Percentiles rank a stretch among this genome's conserved stretches.
Evolutionary conservation across 2,888 invertebrate species (phyloP).

Genomic region (Diachrysia chrysitis): DNA sequence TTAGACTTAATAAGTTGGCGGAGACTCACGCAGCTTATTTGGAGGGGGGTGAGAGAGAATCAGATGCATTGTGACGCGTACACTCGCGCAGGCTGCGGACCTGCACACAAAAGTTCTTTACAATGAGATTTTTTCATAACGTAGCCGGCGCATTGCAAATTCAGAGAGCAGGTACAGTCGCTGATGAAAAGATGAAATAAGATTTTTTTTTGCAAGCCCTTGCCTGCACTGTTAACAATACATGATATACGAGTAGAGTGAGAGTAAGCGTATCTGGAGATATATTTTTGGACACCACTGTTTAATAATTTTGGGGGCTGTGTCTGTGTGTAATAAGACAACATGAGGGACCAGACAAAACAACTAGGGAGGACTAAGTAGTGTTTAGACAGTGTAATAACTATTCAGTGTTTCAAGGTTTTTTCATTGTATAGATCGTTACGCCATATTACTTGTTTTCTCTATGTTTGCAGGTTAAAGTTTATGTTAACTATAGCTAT

Average conservation of each 20-base stretch:
- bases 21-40: constrained; percentile 5
- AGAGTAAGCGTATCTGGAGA: not conserved
- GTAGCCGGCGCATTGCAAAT: not conserved
- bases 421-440: too few species aligned
- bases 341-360: too few species aligned
- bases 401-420: too few species aligned
- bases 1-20: not conserved
- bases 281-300: not conserved
- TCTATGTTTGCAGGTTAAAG: too few species aligned
- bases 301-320: not conserved
- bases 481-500: too few species aligned
- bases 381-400: too few species aligned
- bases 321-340: not conserved
- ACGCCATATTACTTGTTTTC: too few species aligned
- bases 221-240: not conserved
- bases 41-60: constrained; percentile 1
- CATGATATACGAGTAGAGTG: not conserved
- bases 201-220: not conserved
- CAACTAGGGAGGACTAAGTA: too few species aligned
- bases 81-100: constrained; percentile 2
- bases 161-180: constrained; percentile 1
- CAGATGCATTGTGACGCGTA: not conserved
- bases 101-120: constrained; percentile 5
- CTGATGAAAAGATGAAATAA: constrained; percentile 1
- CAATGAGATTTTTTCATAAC: constrained; percentile 7